A percentile compares a stretch with the other conserved stretches of the same genome.
Conservation (phyloP, 92 coral and sea anemone species). For the Hydrozoanthus gracilis region DNA sequence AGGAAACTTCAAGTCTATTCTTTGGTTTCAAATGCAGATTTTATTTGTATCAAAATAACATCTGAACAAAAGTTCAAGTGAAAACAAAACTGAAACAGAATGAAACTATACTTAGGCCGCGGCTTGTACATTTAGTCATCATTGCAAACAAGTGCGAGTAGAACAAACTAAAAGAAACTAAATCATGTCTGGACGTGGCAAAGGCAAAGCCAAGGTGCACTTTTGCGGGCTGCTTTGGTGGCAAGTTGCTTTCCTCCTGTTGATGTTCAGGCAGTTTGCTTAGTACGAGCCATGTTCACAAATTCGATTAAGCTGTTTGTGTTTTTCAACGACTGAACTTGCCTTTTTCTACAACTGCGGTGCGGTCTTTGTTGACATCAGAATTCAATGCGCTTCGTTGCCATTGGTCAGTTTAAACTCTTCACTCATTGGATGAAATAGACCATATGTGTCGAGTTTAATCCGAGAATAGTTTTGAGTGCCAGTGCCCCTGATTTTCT, state of each 20-base stretch:
- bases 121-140: slow-evolving; percentile 28
- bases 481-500: background rate
- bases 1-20: too few species aligned
- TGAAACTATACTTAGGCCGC: background rate
- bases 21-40: too few species aligned
- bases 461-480: slow-evolving; percentile 1
- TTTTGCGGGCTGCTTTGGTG: slow-evolving; percentile 86
- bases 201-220: slow-evolving; percentile 41
- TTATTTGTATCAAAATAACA: too few species aligned
- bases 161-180: background rate
- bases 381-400: slow-evolving; percentile 7
- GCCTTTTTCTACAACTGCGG: slow-evolving; percentile 30
- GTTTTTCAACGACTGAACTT: slow-evolving; percentile 1
- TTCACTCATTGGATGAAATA: slow-evolving; percentile 24
- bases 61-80: too few species aligned
- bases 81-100: too few species aligned
- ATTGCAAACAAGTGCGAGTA: slow-evolving; percentile 13
- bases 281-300: slow-evolving; percentile 85
- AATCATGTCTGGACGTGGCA: too few species aligned
- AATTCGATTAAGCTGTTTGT: background rate
- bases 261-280: slow-evolving; percentile 93
- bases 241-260: slow-evolving; percentile 74
- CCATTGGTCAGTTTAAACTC: slow-evolving; percentile 32
- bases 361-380: slow-evolving; percentile 22
- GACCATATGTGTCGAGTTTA: slow-evolving; percentile 21